Base-by-base conservation (phyloP, 2,888 invertebrate species). In the Cataglyphis albicans region DNA sequence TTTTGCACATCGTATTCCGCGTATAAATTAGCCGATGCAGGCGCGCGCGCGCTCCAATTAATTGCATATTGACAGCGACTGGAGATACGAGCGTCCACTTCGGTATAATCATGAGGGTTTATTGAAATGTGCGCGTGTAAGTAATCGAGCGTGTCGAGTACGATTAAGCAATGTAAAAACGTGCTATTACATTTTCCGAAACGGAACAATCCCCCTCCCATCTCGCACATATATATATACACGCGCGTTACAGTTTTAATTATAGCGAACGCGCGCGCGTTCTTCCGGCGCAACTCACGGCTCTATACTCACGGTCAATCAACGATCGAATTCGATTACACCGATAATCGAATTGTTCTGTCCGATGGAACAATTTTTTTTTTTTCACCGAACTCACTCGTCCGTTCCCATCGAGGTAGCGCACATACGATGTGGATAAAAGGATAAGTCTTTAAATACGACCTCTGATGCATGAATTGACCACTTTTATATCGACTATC, bases 21-120 rank as follows among this genome's bases (percentile, higher is more conserved):
- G 82, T 29, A 84, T 88, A 82, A 88, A 88, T 88, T 84, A 84
- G 82, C 65, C 76, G 67, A 61, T 32, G 35, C 25, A 73, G 55
- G 74, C 25, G 48, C 32, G 21, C 10, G 35, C 38, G 70, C 57
- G 57, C 59, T 38, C 25, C 65, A 86, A 84, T 86, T 82, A 87
- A 88, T 84, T 65, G 76, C 81, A 67, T 61, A 70, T 85, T 32
- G 78, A 86, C 73, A 72, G 59, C 32, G 32, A 78, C 72, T 70
- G 59, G 52, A 84, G 74, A 80, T 52, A 72, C 25, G 57, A 32
- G 25, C 65, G 63, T 72, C 35, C 44, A 41, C 44, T 48, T 21
- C 38, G 67, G 72, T 73, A 64, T 75, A 55, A 76, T 67, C 35
- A 76, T 52, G 48, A 70, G 41, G 70, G 70, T 61, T 65, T 65